A percentile compares a stretch with the other conserved stretches of the same genome.
Evolutionary conservation across 2,797 vertebrate species (phyloP).

Genomic region (Enteromius argenteus): DNA sequence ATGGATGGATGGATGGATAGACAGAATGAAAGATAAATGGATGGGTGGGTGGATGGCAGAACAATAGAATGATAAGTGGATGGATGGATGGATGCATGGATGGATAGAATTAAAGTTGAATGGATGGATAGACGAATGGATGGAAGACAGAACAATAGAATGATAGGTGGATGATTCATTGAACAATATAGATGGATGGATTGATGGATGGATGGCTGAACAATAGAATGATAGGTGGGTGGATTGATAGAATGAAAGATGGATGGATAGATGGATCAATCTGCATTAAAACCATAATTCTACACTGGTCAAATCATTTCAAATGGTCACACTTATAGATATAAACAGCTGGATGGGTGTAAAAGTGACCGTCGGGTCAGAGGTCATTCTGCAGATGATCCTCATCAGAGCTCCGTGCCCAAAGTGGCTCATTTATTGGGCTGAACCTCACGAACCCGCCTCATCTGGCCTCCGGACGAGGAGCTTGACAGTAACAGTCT

Average conservation of each 20-base stretch:
- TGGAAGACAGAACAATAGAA: rapidly evolving
- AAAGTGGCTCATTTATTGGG: neutral
- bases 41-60: neutral
- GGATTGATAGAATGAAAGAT: neutral
- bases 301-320: neutral
- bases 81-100: neutral
- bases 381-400: neutral
- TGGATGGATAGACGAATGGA: rapidly evolving
- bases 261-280: neutral
- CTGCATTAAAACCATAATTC: neutral
- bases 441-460: neutral
- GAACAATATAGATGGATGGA: neutral
- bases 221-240: rapidly evolving
- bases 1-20: neutral
- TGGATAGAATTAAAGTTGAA: rapidly evolving
- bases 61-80: rapidly evolving
- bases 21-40: neutral
- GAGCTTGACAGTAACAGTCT: constrained; percentile 51
- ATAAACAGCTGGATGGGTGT: neutral
- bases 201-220: rapidly evolving
- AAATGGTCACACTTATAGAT: neutral
- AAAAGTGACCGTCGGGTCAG: neutral
- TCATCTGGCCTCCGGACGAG: neutral
- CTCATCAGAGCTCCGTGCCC: neutral
- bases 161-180: neutral